A percentile compares a stretch with the other conserved stretches of the same genome.
phyloP scores from a whole-genome alignment of 2,888 invertebrate genomes.

The Lepas anatifera region DNA sequence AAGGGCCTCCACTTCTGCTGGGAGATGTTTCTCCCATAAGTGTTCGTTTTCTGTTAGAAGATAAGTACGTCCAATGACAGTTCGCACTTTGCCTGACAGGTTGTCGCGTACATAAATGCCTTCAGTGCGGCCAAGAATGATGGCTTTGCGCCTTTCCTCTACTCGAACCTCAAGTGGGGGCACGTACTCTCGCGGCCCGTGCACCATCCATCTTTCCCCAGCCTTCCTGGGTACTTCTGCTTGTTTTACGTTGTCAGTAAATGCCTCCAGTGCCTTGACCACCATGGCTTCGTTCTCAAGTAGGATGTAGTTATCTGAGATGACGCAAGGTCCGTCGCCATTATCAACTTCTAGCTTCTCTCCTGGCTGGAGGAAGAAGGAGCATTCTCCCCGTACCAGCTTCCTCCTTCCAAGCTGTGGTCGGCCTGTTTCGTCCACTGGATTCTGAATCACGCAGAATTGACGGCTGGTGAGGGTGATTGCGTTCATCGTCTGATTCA shows the following conservation, averaged over 20 bases:
- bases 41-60: conserved; percentile 37
- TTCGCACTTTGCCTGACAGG: conserved; percentile 31
- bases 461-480: conserved; percentile 38
- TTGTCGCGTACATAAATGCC: conserved; percentile 40
- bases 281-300: conserved; percentile 40
- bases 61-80: conserved; percentile 38
- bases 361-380: conserved; percentile 40
- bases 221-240: conserved; percentile 31
- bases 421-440: conserved; percentile 31
- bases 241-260: conserved; percentile 27
- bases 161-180: conserved; percentile 41
- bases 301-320: conserved; percentile 37
- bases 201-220: conserved; percentile 40
- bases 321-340: too few species aligned
- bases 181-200: conserved; percentile 40
- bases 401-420: conserved; percentile 39
- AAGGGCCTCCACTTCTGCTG: conserved; percentile 34
- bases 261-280: conserved; percentile 36
- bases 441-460: conserved; percentile 39
- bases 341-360: conserved; percentile 36
- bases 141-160: conserved; percentile 34
- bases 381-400: conserved; percentile 38
- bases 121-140: conserved; percentile 41
- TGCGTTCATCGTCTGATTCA: conserved; percentile 36
- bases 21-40: conserved; percentile 31